phyloP scores from a whole-genome alignment of 2,113 vertebrate genomes.

The Xenopus tropicalis region DNA sequence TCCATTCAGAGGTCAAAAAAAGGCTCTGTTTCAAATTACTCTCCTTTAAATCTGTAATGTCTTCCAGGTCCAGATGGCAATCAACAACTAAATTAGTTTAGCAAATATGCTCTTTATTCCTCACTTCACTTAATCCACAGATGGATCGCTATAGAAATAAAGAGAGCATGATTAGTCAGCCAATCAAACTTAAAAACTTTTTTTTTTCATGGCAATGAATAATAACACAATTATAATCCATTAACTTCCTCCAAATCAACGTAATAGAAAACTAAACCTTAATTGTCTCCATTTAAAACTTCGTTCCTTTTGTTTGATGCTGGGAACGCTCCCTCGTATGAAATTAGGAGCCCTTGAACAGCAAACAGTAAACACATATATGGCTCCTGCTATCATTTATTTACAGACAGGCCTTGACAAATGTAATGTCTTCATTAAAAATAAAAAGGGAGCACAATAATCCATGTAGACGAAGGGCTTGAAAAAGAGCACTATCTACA shows the following conservation, averaged over 20 bases:
- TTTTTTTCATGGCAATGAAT: slow-evolving; percentile 28
- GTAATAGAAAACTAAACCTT: slow-evolving; percentile 74
- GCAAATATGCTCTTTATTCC: slow-evolving; percentile 68
- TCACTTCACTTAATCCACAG: slow-evolving; percentile 29
- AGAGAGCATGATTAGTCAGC: slow-evolving; percentile 31
- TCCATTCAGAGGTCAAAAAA: slow-evolving; percentile 11
- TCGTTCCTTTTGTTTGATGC: slow-evolving; percentile 75
- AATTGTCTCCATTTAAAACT: slow-evolving; percentile 80
- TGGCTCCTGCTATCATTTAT: slow-evolving; percentile 78
- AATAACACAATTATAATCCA: slow-evolving; percentile 63
- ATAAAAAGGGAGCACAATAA: slow-evolving; percentile 76
- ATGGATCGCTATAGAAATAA: slow-evolving; percentile 28
- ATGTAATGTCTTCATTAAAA: slow-evolving; percentile 76
- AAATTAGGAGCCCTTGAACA: slow-evolving; percentile 71
- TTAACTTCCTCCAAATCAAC: slow-evolving; percentile 72
- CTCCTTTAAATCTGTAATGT: slow-evolving; percentile 22
- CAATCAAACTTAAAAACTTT: slow-evolving; percentile 31
- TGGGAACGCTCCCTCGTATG: slow-evolving; percentile 75
- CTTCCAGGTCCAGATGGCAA: slow-evolving; percentile 37
- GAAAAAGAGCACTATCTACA: slow-evolving; percentile 59
- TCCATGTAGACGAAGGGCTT: slow-evolving; percentile 72
- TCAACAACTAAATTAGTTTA: slow-evolving; percentile 45
- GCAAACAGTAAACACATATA: slow-evolving; percentile 50
- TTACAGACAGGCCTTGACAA: slow-evolving; percentile 79
- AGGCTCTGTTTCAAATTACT: neutral